Conservation (phyloP, 2,797 vertebrate genomes). For the Chromobotia macracanthus region DNA sequence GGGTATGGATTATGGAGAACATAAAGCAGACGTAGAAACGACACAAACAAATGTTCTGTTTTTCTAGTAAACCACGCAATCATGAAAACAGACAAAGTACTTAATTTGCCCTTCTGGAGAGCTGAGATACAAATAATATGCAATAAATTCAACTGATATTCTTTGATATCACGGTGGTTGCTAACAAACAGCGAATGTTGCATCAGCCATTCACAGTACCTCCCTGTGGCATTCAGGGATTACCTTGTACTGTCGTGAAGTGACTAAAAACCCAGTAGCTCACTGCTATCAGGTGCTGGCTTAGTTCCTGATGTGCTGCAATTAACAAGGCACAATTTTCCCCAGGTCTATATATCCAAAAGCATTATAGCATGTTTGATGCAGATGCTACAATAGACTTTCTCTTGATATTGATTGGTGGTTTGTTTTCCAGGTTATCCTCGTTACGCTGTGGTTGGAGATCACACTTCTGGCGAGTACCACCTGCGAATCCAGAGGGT, state of each 20-base stretch:
- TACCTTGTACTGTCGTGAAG: conserved; percentile 37
- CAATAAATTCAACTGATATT: conserved; percentile 17
- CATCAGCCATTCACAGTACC: conserved; percentile 29
- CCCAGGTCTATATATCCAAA: not conserved
- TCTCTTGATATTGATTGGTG: not conserved
- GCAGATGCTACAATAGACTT: too few species aligned
- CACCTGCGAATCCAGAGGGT: conserved; percentile 92
- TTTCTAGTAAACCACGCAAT: not conserved
- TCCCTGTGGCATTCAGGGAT: conserved; percentile 10
- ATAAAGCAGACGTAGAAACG: too few species aligned
- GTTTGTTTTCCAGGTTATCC: conserved; percentile 85
- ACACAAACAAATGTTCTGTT: not conserved
- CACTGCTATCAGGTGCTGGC: conserved; percentile 6
- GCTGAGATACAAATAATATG: conserved; percentile 22
- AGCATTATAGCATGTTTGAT: not conserved
- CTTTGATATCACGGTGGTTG: conserved; percentile 17
- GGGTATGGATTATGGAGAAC: not conserved
- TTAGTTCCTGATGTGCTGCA: not conserved
- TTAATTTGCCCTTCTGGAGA: conserved; percentile 22
- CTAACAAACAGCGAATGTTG: conserved; percentile 35
- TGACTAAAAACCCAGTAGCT: conserved; percentile 14
- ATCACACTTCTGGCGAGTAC: conserved; percentile 91
- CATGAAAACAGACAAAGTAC: conserved; percentile 10
- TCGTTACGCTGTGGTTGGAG: conserved; percentile 93
- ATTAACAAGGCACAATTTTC: conserved; percentile 4